Evolutionary conservation across 2,888 invertebrate genomes (phyloP), one percentile per base, ranked within the genome.

Genomic region (Melieria crassipennis): DNA sequence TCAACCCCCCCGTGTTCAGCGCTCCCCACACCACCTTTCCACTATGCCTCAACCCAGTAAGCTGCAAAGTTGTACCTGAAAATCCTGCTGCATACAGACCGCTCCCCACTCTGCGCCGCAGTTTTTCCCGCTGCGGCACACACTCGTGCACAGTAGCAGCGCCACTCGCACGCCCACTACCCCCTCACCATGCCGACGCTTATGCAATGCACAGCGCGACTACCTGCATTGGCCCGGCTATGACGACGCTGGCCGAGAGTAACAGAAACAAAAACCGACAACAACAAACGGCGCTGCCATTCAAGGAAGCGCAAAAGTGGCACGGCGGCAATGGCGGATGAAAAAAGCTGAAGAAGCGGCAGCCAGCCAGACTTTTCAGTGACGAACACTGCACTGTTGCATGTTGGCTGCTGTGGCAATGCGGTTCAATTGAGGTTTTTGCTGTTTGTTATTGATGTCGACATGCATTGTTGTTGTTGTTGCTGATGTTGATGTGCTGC

Each of bases 1-100:
- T 45, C 68, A 70, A 69, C 72, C 58, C 65, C 65, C 62, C 62
- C 7, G 56, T 61, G 69, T 55, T 62, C 13, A 57, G 69, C 62
- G 30, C 30, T 30, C 30, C 30, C 11, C 52, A 64, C 64, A 48
- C 42, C 30, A n/a, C 6, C 60, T 47, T 52, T 7, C 30, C 30
- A 2, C 30, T 30, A 30, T 0, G 30, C 30, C 30, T 30, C 30
- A 30, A 30, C 30, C 30, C 30, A 30, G 30, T 30, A 30, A 30
- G 30, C 30, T 30, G 30, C 3, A 30, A 30, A 30, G 30, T 30
- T 30, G 30, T 30, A 30, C 30, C 30, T 30, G 30, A 30, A 30
- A 30, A 30, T 30, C 30, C 30, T 30, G 30, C 30, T 30, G 30
- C 30, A 30, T 30, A 30, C 30, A 30, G 30, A 2, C 30, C 30